Base-by-base conservation (phyloP, 2,797 vertebrate genomes). In the Lithobates sylvaticus region DNA sequence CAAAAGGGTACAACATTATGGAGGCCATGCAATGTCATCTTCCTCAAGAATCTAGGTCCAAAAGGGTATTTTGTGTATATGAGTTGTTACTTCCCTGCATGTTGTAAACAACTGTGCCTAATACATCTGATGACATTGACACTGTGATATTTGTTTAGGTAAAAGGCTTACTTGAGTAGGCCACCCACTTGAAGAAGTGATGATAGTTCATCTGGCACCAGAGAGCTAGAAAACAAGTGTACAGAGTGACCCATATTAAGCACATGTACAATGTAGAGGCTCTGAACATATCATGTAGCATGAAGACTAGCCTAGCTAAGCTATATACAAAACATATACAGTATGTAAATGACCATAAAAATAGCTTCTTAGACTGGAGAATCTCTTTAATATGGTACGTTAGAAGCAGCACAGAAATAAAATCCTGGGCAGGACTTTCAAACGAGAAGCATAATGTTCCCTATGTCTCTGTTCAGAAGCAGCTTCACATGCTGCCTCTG, bases 391-490 rank as follows among this genome's bases (percentile, higher is more conserved):
- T 50, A 42, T 10, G 10, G 54, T 69, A 27, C 71, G 39, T 71
- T 72, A 36, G 23, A 54, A 39, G 47, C 26, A 58, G 78, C 67
- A 50, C 47, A 54, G 42, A 80, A 71, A 58, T 70, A 68, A 39
- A 81, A 72, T 36, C 47, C 79, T 61, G 69, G 47, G 58, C 29
- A 6, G 36, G 47, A 81, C 76, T n/a, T 21, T 76, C 16, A 50
- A 67, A 39, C 16, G 7, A 70, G 15, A 71, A 78, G 75, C 47
- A n/a, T 58, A 70, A 67, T 27, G 21, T 10, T 68, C 9, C 23
- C 82, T 10, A 32, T 32, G 26, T 68, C 23, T 18, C 61, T 42
- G 36, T 26, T 10, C 72, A 15, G 5, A 39, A 73, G 68, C 68
- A 23, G 29, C 68, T 61, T 61, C 50, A 42, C 26, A 29, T 39